A percentile compares a stretch with the other conserved stretches of the same genome.
phyloP scores from a whole-genome alignment of 2,888 invertebrate species.

The Ornithoptera alexandrae region DNA sequence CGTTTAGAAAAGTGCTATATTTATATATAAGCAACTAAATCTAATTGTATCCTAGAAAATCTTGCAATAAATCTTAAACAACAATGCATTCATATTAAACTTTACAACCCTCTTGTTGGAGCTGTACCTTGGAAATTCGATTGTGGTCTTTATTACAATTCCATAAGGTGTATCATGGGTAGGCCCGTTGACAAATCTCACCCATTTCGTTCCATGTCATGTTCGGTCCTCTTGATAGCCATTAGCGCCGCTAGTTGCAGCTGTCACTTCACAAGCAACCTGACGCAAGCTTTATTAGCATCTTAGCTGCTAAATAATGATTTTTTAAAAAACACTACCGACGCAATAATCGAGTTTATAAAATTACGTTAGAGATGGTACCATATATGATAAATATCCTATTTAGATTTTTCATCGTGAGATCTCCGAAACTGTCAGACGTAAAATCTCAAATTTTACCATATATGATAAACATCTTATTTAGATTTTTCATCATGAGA shows the following conservation, averaged over 20 bases:
- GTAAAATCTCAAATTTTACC: no score
- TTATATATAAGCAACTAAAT: background rate
- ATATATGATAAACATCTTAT: no score
- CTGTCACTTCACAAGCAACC: conserved; percentile 60
- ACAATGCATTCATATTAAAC: conserved; percentile 32
- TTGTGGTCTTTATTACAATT: conserved; percentile 29
- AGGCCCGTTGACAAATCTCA: conserved; percentile 34
- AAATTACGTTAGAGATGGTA: no score
- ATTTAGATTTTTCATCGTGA: no score
- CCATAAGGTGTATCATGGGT: conserved; percentile 33
- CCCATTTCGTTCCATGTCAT: conserved; percentile 39
- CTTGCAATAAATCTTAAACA: conserved; percentile 27
- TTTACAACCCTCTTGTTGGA: conserved; percentile 36
- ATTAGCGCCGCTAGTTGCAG: conserved; percentile 54
- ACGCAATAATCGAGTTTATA: background rate
- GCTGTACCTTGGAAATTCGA: conserved; percentile 19
- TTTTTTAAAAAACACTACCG: background rate
- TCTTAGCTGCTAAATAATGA: conserved; percentile 21
- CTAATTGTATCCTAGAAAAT: conserved; percentile 16
- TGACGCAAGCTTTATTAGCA: conserved; percentile 34
- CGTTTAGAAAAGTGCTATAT: background rate
- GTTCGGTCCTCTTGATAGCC: conserved; percentile 46
- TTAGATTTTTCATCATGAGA: no score
- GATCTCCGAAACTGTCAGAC: no score
- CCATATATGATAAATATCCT: no score